phyloP scores from a whole-genome alignment of 1,140 invertebrate species.

The Drosophila obscura region DNA sequence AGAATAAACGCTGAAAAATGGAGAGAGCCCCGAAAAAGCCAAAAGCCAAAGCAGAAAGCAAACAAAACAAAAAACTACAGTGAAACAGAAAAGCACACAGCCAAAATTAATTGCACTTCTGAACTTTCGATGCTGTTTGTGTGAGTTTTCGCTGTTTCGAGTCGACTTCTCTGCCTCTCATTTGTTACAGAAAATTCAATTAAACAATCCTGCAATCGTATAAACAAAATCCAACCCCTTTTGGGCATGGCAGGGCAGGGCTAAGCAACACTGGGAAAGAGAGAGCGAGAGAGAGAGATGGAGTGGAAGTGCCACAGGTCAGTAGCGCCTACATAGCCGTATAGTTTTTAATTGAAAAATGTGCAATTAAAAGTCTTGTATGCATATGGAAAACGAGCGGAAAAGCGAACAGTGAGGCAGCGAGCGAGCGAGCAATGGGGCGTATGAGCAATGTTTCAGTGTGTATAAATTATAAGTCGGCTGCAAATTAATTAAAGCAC shows the following conservation, averaged over 20 bases:
- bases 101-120: constrained; percentile 67
- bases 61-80: constrained; percentile 19
- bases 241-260: no score
- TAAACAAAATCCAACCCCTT: constrained; percentile 60
- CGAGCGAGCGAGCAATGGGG: constrained; percentile 31
- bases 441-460: constrained; percentile 61
- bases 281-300: no score
- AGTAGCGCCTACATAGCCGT: no score
- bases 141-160: constrained; percentile 19
- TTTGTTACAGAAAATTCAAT: constrained; percentile 72
- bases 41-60: constrained; percentile 19
- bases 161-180: constrained; percentile 41
- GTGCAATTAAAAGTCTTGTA: constrained; percentile 68
- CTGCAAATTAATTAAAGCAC: constrained; percentile 72
- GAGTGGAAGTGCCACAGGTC: no score
- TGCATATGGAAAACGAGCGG: constrained; percentile 17
- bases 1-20: constrained; percentile 38
- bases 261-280: no score
- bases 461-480: constrained; percentile 62
- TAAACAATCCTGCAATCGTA: constrained; percentile 70
- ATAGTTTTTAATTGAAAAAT: constrained; percentile 76
- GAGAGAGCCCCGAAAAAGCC: not conserved
- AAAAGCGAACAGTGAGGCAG: not conserved
- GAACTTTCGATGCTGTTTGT: constrained; percentile 53
- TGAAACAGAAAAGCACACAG: constrained; percentile 21